Percentiles rank a stretch among this genome's conserved stretches.
Conservation (phyloP, 2,797 vertebrate genomes). For the Poeciliopsis paucimaculata region DNA sequence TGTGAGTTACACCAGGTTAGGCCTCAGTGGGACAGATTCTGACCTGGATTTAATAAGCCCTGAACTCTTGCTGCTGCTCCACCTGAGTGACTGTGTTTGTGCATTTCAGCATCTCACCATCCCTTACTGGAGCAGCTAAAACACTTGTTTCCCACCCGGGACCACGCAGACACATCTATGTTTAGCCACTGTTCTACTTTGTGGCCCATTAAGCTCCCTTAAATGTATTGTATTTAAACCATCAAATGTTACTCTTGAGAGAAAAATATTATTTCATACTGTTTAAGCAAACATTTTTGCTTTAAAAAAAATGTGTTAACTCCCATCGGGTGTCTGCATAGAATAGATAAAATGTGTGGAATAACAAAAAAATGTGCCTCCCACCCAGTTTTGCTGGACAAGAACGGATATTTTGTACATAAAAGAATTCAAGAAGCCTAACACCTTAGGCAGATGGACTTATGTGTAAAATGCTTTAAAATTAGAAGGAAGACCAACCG, state of each 20-base stretch:
- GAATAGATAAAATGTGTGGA: not conserved
- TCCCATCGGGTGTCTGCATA: not conserved
- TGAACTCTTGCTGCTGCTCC: slow-evolving; percentile 53
- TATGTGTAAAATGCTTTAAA: slow-evolving; percentile 36
- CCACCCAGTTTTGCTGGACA: slow-evolving; percentile 17
- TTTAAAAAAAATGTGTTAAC: slow-evolving; percentile 3
- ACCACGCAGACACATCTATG: slow-evolving; percentile 11
- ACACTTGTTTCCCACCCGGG: slow-evolving; percentile 27
- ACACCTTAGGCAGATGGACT: slow-evolving; percentile 34
- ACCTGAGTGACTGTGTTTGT: slow-evolving; percentile 44
- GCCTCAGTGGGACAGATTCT: slow-evolving; percentile 53
- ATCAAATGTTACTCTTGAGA: slow-evolving; percentile 9
- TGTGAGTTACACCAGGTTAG: slow-evolving; percentile 40
- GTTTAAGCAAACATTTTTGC: not conserved
- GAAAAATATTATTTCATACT: not conserved
- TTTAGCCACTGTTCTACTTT: slow-evolving; percentile 25
- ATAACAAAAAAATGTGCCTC: not conserved
- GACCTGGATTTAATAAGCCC: slow-evolving; percentile 63
- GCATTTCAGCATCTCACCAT: slow-evolving; percentile 37
- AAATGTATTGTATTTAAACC: not conserved
- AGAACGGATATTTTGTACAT: slow-evolving; percentile 21
- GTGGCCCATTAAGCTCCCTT: slow-evolving; percentile 1
- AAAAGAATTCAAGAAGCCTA: slow-evolving; percentile 28
- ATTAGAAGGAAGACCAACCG: slow-evolving; percentile 49
- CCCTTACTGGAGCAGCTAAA: slow-evolving; percentile 29